Base-by-base conservation (phyloP, 2,888 invertebrate genomes). In the Melikaiella ostensackeni region DNA sequence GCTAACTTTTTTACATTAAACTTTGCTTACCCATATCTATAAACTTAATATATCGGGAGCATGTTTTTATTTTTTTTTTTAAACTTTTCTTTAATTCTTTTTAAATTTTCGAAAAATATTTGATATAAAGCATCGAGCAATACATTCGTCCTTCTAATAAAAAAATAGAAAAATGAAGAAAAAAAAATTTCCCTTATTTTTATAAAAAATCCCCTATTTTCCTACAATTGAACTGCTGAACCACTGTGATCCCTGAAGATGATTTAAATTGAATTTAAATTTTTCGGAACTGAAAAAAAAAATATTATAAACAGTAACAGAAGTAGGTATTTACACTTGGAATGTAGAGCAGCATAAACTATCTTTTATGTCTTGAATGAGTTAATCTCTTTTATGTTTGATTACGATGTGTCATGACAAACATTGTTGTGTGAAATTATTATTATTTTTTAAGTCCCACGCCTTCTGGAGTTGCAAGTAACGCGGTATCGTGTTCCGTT, bases 401-500 rank as follows among this genome's bases (percentile, higher is more conserved):
- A 21, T 19, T 38, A 33, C 27, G 5, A 21, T 63, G 35, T 4
- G 35, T 63, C 63, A 63, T 63, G n/a, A 63, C 59, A 33, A 33
- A 62, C 33, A 30, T 63, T 38, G 63, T 63, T n/a, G 11, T 35
- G 63, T 63, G 30, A 73, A 59, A 38, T 70, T 61, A 30, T 75
- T 16, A 78, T 80, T 83, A 79, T 84, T 82, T 55, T 81, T 76
- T 80, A 77, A 83, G 80, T 84, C 79, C 73, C 79, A 81, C 81
- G 70, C 78, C 84, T 79, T 74, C 55, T 77, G 11, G 33, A 64
- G 76, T 35, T 66, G 16, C 5, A 27, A 59, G 82, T 84, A 85
- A 86, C 77, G 76, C 80, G 85, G 86, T 77, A 85, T 82, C 81
- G 21, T 81, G 82, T 84, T 83, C 80, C 81, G 81, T 82, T 82